Conservation (phyloP, 2,113 vertebrate species). For the Sylvia atricapilla region DNA sequence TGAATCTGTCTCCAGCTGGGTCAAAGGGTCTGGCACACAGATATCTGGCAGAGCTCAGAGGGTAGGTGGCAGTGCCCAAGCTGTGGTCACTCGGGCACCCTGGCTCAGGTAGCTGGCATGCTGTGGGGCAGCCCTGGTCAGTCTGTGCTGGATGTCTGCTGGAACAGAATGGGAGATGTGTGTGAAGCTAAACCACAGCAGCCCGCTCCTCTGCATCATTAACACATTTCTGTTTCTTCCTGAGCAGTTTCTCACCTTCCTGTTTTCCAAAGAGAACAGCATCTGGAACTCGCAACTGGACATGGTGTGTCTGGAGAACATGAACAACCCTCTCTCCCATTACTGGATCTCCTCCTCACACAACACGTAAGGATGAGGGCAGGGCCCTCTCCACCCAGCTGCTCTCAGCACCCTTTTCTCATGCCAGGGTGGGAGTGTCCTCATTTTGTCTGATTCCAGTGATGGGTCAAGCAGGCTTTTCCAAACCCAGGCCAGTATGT, state of each 20-base stretch:
- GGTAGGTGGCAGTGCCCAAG: neutral
- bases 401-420: neutral
- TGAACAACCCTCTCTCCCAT: slow-evolving; percentile 97
- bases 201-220: neutral
- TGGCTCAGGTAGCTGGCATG: neutral
- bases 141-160: neutral
- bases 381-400: neutral
- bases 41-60: neutral
- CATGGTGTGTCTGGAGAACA: slow-evolving; percentile 85
- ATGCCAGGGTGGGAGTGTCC: neutral
- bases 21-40: neutral
- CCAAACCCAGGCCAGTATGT: neutral
- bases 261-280: slow-evolving; percentile 98
- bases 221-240: slow-evolving; percentile 26
- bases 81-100: neutral
- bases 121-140: neutral
- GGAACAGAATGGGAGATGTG: neutral
- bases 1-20: neutral
- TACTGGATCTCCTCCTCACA: slow-evolving; percentile 99
- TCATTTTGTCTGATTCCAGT: neutral
- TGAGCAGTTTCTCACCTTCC: slow-evolving; percentile 90
- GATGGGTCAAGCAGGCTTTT: neutral
- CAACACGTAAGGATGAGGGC: slow-evolving; percentile 87
- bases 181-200: neutral
- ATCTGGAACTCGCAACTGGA: slow-evolving; percentile 90